These are phyloP conservation scores for Scaptomyza pallida DNA, from an alignment of 1,140 invertebrate species.

Conservation along the genomic window DNA sequence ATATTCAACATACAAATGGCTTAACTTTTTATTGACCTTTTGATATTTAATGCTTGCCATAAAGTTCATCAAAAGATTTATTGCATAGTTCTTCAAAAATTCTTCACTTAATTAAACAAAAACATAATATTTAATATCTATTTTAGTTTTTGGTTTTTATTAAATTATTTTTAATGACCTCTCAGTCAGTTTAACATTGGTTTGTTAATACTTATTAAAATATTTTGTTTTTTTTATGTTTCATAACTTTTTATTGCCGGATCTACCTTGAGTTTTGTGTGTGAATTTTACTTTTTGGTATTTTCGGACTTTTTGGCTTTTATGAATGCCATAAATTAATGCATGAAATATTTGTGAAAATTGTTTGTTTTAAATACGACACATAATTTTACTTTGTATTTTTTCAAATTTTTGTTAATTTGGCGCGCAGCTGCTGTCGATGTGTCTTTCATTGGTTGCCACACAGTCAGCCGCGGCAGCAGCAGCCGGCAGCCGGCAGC, in stretches of 20 bases:
- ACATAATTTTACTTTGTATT: conserved; percentile 69
- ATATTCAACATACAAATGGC: neutral
- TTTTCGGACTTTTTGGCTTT: conserved; percentile 34
- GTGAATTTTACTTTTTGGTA: conserved; percentile 8
- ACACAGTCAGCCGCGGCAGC: conserved; percentile 17
- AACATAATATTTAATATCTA: neutral
- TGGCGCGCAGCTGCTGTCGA: conserved; percentile 77
- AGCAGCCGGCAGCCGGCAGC: neutral
- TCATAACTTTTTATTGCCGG: conserved; percentile 26
- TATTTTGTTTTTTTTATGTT: conserved; percentile 12
- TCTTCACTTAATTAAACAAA: neutral
- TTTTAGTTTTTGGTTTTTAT: neutral
- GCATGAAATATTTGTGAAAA: conserved; percentile 71
- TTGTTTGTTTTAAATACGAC: conserved; percentile 57
- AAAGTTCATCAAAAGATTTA: neutral
- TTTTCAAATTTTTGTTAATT: conserved; percentile 62
- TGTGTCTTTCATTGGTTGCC: conserved; percentile 67
- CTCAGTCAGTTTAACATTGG: conserved; percentile 7
- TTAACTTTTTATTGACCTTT: neutral
- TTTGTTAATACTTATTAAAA: conserved; percentile 23
- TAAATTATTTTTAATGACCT: conserved; percentile 17
- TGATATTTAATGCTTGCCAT: neutral
- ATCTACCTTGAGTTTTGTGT: conserved; percentile 26
- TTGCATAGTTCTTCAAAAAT: neutral
- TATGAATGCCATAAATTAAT: conserved; percentile 73